Evolutionary conservation across 1,140 invertebrate genomes (phyloP), one percentile per base, ranked within the genome.

Genomic region (Leguminivora glycinivorella): DNA sequence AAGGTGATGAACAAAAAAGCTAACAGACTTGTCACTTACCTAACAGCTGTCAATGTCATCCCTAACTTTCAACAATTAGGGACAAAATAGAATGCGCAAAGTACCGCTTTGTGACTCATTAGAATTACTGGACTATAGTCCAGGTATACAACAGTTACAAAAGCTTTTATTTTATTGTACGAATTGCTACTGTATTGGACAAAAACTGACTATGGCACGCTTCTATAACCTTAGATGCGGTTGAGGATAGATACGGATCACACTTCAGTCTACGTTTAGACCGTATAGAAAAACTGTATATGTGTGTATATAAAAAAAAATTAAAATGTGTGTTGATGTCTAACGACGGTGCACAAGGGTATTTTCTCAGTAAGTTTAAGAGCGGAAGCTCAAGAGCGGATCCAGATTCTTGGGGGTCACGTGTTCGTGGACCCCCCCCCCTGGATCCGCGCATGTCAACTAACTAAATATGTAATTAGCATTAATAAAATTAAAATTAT

Each of bases 161-260:
- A 52, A 14, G 24, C n/a, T 40, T 63, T 74, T 56, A 74, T 74
- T 73, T 63, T 22, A 22, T 58, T 72, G 77, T 72, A 71, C 67
- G 68, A 76, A 72, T 75, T 75, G 77, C 81, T 85, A 81, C 85
- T 80, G 83, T 84, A 79, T 74, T 74, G 68, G 63, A 70, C 63
- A 75, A 74, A 69, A 69, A 70, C 52, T 69, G 70, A 77, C 58
- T 29, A 70, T 75, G 79, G 81, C 76, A 81, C 78, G 70, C 79
- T 83, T 77, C 73, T 68, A n/a, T n/a, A 75, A 75, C 66, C 69
- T 68, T 34, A 63, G 58, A 63, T 63, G 58, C 2, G 2, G 14
- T 31, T 63, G 0, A 63, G 5, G 14, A 7, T 63, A 63, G 58
- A 63, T 34, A 31, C 26, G 58, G 3, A n/a, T 47, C 47, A 0